Percentiles rank a stretch among this genome's conserved stretches.
Evolutionary conservation across 2,797 vertebrate genomes (phyloP).

Genomic region (Odontamblyopus lacepedii): DNA sequence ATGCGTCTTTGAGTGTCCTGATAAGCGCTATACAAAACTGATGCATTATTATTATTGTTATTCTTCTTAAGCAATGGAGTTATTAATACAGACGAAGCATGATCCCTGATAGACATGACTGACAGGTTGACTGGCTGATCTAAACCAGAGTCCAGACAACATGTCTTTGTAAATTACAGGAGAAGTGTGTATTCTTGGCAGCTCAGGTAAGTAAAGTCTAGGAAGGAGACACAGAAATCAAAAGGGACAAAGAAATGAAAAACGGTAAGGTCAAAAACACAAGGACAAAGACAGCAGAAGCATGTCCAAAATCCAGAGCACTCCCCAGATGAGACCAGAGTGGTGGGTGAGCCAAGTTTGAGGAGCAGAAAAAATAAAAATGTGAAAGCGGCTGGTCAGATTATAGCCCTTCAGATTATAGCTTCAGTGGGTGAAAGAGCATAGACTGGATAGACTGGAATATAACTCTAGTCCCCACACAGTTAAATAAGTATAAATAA

Average conservation of each 20-base stretch:
- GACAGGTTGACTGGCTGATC: too few species aligned
- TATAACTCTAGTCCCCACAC: too few species aligned
- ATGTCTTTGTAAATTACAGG: too few species aligned
- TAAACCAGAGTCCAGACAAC: too few species aligned
- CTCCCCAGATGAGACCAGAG: constrained; percentile 40
- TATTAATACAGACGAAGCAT: neutral
- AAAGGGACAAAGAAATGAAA: neutral
- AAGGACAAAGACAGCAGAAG: constrained; percentile 30
- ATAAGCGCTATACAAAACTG: too few species aligned
- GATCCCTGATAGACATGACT: neutral
- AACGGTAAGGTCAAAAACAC: neutral
- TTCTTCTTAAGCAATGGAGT: neutral
- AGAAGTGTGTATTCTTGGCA: neutral
- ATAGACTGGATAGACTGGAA: too few species aligned
- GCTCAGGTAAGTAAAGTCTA: neutral
- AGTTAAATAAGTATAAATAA: too few species aligned
- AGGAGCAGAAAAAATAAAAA: constrained; percentile 42
- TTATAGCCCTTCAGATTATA: neutral
- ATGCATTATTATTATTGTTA: too few species aligned
- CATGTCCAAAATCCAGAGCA: constrained; percentile 20
- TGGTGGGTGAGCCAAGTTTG: constrained; percentile 44
- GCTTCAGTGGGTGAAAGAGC: too few species aligned
- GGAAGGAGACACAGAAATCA: neutral
- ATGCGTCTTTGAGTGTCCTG: too few species aligned
- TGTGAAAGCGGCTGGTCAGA: constrained; percentile 17